phyloP scores from a whole-genome alignment of 2,113 vertebrate genomes.

The Phalacrocorax carbo region DNA sequence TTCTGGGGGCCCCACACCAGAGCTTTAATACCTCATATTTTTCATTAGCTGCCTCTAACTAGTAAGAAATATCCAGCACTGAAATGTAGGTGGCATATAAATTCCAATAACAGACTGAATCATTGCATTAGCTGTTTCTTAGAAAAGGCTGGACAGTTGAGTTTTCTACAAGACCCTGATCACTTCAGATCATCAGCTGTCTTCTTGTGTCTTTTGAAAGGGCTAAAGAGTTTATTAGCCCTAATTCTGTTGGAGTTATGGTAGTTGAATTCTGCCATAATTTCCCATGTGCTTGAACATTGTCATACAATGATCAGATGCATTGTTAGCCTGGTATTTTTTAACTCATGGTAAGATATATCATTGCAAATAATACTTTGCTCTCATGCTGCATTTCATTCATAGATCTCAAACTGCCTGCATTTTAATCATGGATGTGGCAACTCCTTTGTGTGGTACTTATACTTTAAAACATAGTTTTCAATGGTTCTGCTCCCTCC shows the following conservation, averaged over 20 bases:
- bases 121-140: background rate
- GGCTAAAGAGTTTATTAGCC: background rate
- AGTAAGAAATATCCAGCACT: background rate
- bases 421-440: background rate
- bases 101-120: background rate
- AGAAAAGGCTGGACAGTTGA: background rate
- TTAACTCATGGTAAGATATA: background rate
- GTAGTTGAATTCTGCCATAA: background rate
- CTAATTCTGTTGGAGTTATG: background rate
- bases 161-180: background rate
- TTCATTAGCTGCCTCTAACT: background rate
- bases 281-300: background rate
- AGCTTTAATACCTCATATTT: background rate
- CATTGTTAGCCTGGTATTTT: background rate
- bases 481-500: background rate
- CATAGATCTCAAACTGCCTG: background rate
- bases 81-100: background rate
- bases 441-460: background rate
- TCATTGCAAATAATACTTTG: background rate
- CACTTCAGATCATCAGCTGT: background rate
- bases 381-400: background rate
- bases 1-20: background rate
- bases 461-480: background rate
- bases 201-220: background rate
- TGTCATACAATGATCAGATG: background rate